These are phyloP conservation scores for Canis aureus DNA, from an alignment of 2,113 vertebrate species.

Conservation along the genomic window DNA sequence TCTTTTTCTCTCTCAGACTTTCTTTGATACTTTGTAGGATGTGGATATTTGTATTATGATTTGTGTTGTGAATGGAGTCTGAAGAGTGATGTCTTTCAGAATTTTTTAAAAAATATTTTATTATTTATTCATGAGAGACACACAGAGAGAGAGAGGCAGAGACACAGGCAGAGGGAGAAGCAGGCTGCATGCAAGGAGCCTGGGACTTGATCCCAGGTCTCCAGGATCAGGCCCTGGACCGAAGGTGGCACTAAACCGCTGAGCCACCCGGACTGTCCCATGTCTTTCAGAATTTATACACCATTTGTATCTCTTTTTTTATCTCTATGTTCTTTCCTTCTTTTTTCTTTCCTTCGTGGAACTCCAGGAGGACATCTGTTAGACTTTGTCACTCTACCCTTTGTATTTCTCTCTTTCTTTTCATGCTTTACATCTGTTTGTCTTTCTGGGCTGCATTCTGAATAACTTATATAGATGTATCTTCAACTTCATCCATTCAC, in stretches of 20 bases:
- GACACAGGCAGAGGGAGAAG: no score
- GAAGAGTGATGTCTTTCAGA: neutral
- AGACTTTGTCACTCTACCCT: neutral
- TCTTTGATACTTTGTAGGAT: neutral
- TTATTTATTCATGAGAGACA: no score
- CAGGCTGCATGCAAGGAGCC: no score
- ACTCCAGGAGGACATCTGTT: neutral
- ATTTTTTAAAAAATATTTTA: neutral
- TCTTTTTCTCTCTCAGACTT: neutral
- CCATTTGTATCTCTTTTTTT: neutral
- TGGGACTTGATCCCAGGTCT: no score
- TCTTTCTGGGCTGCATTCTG: conserved; percentile 12
- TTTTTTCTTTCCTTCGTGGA: neutral
- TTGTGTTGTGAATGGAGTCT: neutral
- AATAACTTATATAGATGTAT: neutral
- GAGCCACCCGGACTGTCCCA: no score
- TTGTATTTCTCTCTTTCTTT: neutral
- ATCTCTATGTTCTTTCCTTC: neutral
- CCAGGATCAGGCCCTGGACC: no score
- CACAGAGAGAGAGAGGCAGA: no score
- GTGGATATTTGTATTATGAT: neutral
- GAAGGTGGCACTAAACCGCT: no score
- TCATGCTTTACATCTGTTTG: neutral
- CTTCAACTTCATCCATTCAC: neutral
- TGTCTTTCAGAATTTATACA: neutral